A percentile compares a stretch with the other conserved stretches of the same genome.
Evolutionary conservation across 2,888 invertebrate genomes (phyloP).

Genomic region (Pemphredon lugubris): DNA sequence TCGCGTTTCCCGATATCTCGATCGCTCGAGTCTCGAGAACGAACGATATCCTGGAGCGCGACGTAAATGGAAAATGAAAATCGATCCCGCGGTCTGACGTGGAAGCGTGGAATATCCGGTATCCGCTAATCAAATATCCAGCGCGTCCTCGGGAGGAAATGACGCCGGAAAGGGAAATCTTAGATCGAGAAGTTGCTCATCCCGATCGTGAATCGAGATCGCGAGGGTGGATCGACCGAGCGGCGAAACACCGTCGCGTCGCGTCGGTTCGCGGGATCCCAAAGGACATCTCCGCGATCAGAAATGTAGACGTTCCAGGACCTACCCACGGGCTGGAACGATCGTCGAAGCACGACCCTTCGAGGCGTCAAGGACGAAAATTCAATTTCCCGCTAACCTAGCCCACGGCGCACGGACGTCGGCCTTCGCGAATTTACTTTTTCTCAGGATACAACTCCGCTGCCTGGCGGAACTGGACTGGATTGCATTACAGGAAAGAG

Average conservation of each 20-base stretch:
- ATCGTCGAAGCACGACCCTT: too few relatives aligned
- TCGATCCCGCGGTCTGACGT: constrained; percentile 33
- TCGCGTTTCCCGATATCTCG: too few relatives aligned
- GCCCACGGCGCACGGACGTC: not conserved
- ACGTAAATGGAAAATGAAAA: constrained; percentile 28
- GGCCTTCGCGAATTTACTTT: constrained; percentile 12
- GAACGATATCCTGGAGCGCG: not conserved
- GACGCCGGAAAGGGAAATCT: constrained; percentile 65
- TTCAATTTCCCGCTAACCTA: constrained; percentile 52
- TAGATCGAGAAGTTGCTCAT: constrained; percentile 51
- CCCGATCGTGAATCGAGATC: constrained; percentile 41
- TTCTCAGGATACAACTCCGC: constrained; percentile 6
- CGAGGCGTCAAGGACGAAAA: constrained; percentile 32
- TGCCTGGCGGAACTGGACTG: not conserved
- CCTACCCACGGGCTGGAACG: not conserved
- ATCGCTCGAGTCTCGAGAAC: too few relatives aligned
- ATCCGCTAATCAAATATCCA: constrained; percentile 60
- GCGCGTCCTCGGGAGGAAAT: constrained; percentile 56
- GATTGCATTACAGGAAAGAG: not conserved
- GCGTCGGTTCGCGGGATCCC: not conserved
- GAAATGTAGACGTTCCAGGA: constrained; percentile 13
- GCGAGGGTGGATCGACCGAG: constrained; percentile 10
- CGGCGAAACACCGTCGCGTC: constrained; percentile 6
- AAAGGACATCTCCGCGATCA: constrained; percentile 37
- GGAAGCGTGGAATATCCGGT: constrained; percentile 47